phyloP scores from a whole-genome alignment of 2,888 invertebrate genomes.

The Ectropis crepuscularia region DNA sequence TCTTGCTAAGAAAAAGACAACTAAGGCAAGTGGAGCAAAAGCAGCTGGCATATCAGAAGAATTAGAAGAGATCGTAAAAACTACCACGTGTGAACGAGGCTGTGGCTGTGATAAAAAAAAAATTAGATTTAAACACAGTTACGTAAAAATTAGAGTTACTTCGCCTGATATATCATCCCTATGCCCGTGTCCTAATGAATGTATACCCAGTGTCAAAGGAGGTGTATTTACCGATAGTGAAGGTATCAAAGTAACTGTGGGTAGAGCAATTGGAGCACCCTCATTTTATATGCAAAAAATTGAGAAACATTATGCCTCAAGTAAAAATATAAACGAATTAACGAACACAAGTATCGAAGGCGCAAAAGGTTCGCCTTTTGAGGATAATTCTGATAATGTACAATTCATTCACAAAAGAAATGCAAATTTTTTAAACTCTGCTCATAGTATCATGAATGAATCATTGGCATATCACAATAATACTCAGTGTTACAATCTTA shows the following conservation, averaged over 20 bases:
- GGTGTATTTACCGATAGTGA: conserved; percentile 66
- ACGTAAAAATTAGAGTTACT: conserved; percentile 68
- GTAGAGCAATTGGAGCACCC: conserved; percentile 57
- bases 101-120: conserved; percentile 72
- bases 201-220: conserved; percentile 62
- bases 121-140: conserved; percentile 72
- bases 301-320: background rate
- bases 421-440: conserved; percentile 3
- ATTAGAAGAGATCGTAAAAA: conserved; percentile 62
- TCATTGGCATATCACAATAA: background rate
- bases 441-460: conserved; percentile 10
- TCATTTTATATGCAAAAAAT: conserved; percentile 45
- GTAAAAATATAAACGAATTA: background rate
- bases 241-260: conserved; percentile 69
- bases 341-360: conserved; percentile 3
- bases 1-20: conserved; percentile 46
- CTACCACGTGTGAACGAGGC: conserved; percentile 64
- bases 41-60: conserved; percentile 53
- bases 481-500: background rate
- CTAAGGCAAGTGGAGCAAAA: conserved; percentile 32
- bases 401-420: conserved; percentile 6
- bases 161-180: conserved; percentile 69
- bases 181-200: conserved; percentile 67
- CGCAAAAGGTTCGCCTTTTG: conserved; percentile 2
- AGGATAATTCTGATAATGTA: conserved; percentile 2